A percentile compares a stretch with the other conserved stretches of the same genome.
Conservation (phyloP, 2,797 vertebrate species). For the Gallirallus australis region DNA sequence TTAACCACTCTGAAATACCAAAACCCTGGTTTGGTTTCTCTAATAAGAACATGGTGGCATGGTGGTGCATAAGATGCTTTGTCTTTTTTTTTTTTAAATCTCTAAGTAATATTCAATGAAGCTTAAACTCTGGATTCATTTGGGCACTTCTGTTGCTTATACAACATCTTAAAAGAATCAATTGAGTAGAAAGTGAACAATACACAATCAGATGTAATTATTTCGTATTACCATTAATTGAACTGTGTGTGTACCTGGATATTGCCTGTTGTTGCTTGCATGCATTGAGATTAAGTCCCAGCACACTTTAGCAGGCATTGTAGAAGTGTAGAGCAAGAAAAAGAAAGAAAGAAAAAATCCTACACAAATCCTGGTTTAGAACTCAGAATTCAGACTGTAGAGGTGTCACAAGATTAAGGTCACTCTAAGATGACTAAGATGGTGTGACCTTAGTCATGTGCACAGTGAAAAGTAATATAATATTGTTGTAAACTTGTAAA, state of each 20-base stretch:
- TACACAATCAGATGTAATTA: background rate
- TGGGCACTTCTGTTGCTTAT: background rate
- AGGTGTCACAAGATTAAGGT: background rate
- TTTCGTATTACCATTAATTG: background rate
- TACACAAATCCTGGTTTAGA: background rate
- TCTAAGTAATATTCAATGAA: background rate
- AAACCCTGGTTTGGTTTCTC: background rate
- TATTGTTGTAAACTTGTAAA: background rate
- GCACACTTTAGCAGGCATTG: background rate
- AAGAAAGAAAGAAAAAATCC: accelerated
- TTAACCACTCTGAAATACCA: background rate
- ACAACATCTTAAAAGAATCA: background rate
- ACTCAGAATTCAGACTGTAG: background rate
- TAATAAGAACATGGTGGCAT: background rate
- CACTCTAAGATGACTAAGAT: background rate
- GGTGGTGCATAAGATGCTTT: no score
- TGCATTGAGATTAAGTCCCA: background rate
- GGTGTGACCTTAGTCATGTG: background rate
- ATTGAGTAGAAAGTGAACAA: background rate
- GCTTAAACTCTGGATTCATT: background rate
- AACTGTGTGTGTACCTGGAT: accelerated
- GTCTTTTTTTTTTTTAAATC: background rate
- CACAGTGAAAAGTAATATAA: background rate
- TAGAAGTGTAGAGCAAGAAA: background rate
- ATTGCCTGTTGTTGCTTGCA: background rate